Base-by-base conservation (phyloP, 2,797 vertebrate species). In the Malurus splendens region DNA sequence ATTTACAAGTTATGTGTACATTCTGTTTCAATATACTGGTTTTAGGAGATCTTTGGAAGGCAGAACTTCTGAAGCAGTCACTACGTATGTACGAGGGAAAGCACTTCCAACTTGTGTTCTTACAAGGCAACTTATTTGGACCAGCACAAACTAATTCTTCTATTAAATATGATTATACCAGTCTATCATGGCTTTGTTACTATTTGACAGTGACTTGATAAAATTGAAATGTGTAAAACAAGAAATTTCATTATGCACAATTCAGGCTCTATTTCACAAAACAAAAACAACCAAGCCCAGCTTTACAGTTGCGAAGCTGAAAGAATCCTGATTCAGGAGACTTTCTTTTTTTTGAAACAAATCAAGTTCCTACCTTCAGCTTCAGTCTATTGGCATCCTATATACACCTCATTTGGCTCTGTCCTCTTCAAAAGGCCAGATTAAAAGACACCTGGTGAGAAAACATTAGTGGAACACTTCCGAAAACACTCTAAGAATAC, bases 91-190 rank as follows among this genome's bases (percentile, higher is more conserved):
- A 95, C 42, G 93, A 90, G 82, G 93, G 95, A 96, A 96, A 97
- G 97, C 97, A 98, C 97, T 97, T 87, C 96, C 94, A 90, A 96
- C 96, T 51, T 96, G 92, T 91, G 96, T 85, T 89, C 93, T 93
- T 95, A 97, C 97, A 98, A 98, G 98, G 97, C 98, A 98, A 98
- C 97, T 95, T 94, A 97, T 96, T 96, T 94, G 89, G 97, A 93
- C 95, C 93, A 97, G 97, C 97, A 97, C 97, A 94, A 94, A 97
- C 94, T 97, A 97, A 96, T 96, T 97, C 95, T 96, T 97, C 95
- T 93, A 94, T 94, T 97, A 96, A 95, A 96, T 96, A 95, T 95
- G 91, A 96, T 91, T 97, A 97, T 97, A 98, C 96, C 98, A 97
- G 96, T 98, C 95, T 93, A 97, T 93, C 97, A 97, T 96, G 97